A percentile compares a stretch with the other conserved stretches of the same genome.
phyloP scores from a whole-genome alignment of 2,113 vertebrate genomes.

The Catharus fuscescens region DNA sequence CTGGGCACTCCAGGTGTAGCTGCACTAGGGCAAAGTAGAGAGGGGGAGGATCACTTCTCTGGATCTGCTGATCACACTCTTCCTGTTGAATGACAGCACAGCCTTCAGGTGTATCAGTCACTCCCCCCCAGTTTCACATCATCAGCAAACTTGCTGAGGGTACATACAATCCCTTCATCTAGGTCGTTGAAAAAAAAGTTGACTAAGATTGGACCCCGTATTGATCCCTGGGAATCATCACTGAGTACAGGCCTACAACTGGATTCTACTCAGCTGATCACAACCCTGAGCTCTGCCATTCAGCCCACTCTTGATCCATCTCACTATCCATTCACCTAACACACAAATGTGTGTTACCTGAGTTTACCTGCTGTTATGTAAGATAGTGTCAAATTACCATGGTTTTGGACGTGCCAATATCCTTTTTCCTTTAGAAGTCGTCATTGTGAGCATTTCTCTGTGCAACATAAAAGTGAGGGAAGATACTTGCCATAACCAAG shows the following conservation, averaged over 20 bases:
- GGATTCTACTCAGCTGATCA: background rate
- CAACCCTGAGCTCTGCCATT: accelerated
- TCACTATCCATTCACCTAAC: background rate
- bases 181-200: background rate
- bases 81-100: background rate
- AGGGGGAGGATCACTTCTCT: background rate
- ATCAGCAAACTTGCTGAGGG: background rate
- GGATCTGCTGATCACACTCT: accelerated
- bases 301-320: background rate
- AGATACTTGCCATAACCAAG: background rate
- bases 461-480: background rate
- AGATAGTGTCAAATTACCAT: background rate
- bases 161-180: background rate
- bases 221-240: background rate
- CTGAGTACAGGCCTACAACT: background rate
- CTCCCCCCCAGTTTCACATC: no score
- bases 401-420: background rate
- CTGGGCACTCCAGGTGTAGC: background rate
- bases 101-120: background rate
- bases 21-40: background rate
- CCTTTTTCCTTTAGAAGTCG: background rate
- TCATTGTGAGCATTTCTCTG: background rate
- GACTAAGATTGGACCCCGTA: background rate
- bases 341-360: background rate
- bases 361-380: background rate